Evolutionary conservation across 2,797 vertebrate species (phyloP).

Genomic region (Leuciscus waleckii): DNA sequence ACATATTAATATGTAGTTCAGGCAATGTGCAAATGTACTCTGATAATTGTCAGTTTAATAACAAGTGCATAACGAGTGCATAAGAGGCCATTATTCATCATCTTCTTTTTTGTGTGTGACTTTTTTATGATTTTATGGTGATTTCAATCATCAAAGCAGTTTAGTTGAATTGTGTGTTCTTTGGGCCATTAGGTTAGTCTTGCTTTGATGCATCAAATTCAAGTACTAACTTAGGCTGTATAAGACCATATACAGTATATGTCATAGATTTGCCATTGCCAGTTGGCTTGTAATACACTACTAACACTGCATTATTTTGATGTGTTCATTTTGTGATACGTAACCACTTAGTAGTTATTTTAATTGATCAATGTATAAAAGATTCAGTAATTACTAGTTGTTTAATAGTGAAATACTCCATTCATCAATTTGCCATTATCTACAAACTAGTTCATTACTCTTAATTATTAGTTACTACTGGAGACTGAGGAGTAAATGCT

Average conservation of each 20-base stretch:
- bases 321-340: neutral
- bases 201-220: neutral
- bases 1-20: too few species aligned
- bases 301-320: neutral
- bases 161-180: neutral
- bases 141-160: neutral
- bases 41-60: too few species aligned
- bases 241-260: neutral
- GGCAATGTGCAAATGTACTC: too few species aligned
- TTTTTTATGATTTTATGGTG: too few species aligned
- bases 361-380: neutral
- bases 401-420: neutral
- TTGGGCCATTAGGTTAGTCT: neutral
- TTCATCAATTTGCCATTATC: neutral
- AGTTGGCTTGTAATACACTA: neutral
- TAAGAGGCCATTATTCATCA: too few species aligned
- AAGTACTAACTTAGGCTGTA: neutral
- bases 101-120: too few species aligned
- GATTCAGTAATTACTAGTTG: neutral
- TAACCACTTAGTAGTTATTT: neutral
- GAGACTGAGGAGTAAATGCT: neutral
- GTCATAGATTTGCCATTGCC: neutral
- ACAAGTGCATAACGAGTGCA: too few species aligned
- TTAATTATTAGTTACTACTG: neutral
- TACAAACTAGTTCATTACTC: neutral